A percentile compares a stretch with the other conserved stretches of the same genome.
Conservation (phyloP, 1,140 invertebrate species). For the Zaprionus tsacasi region DNA sequence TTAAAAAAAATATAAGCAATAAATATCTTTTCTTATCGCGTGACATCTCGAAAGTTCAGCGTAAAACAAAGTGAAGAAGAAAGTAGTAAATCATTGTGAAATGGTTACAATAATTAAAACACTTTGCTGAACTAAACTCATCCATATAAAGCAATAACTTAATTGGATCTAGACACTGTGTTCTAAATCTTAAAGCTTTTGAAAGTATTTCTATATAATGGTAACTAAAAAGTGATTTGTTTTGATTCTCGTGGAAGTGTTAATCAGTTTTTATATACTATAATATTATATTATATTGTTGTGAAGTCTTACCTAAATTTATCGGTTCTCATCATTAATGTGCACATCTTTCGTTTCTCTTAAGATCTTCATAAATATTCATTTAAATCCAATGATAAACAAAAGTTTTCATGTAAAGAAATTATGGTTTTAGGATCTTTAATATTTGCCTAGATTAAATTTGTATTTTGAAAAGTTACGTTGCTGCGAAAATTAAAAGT, state of each 20-base stretch:
- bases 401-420: no score
- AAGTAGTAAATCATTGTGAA: not conserved
- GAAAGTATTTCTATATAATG: not conserved
- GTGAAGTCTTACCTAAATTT: not conserved
- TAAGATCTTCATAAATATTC: no score
- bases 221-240: not conserved
- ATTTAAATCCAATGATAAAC: no score
- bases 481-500: no score
- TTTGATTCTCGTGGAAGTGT: not conserved
- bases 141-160: not conserved
- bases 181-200: not conserved
- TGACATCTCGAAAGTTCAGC: not conserved
- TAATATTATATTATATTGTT: no score
- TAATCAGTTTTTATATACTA: not conserved
- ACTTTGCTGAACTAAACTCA: not conserved
- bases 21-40: not conserved
- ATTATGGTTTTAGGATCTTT: no score
- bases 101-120: not conserved
- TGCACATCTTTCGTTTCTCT: no score
- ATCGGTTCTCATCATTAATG: not conserved
- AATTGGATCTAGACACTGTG: not conserved
- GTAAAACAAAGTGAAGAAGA: not conserved
- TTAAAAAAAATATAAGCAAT: not conserved
- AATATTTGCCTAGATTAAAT: no score
- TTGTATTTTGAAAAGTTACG: no score